These are phyloP conservation scores for Scaptodrosophila latifasciaeformis DNA, from an alignment of 2,888 invertebrate species.

Conservation along the genomic window DNA sequence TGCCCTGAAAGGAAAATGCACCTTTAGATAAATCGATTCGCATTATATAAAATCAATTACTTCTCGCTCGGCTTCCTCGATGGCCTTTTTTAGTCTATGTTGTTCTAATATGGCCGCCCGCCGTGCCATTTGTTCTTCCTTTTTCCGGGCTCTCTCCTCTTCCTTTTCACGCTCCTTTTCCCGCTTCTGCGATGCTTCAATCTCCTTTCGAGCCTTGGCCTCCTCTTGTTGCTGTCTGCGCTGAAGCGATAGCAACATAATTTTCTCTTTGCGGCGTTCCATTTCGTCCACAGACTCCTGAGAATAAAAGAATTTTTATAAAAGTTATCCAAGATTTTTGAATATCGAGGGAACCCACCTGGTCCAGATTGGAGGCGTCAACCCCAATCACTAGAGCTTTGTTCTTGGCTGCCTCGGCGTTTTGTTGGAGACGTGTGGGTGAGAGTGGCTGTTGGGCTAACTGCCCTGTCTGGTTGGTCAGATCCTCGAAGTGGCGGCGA, in stretches of 20 bases:
- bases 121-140: conserved; percentile 89
- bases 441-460: conserved; percentile 48
- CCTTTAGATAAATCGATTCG: neutral
- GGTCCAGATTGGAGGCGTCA: conserved; percentile 81
- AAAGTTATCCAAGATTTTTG: neutral
- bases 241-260: conserved; percentile 91
- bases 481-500: conserved; percentile 69
- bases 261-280: conserved; percentile 93
- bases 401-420: conserved; percentile 75
- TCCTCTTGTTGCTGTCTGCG: conserved; percentile 94
- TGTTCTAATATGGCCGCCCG: conserved; percentile 92
- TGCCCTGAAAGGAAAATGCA: conserved; percentile 79
- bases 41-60: conserved; percentile 71
- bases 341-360: conserved; percentile 79
- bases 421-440: conserved; percentile 58
- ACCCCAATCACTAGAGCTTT: conserved; percentile 81
- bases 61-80: conserved; percentile 93
- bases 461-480: conserved; percentile 56
- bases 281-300: conserved; percentile 92
- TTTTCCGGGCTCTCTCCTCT: conserved; percentile 84
- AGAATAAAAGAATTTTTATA: conserved; percentile 20
- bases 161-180: conserved; percentile 86
- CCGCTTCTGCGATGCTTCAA: conserved; percentile 83
- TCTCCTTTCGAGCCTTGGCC: conserved; percentile 88
- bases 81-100: conserved; percentile 93